A percentile compares a stretch with the other conserved stretches of the same genome.
Conservation (phyloP, 2,797 vertebrate genomes). For the Podarcis siculus region DNA sequence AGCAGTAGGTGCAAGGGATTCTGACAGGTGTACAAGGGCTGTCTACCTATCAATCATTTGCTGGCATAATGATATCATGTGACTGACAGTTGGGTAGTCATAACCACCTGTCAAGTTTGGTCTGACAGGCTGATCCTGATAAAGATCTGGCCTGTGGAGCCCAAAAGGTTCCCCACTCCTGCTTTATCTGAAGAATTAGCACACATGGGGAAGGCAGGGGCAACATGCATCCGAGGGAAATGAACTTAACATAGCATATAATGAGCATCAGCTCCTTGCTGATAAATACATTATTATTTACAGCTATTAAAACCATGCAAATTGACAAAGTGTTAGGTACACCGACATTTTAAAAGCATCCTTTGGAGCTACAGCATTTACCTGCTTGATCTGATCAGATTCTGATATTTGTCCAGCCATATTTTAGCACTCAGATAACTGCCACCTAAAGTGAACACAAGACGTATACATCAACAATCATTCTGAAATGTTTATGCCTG, state of each 20-base stretch:
- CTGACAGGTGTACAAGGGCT: no score
- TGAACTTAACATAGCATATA: not conserved
- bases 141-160: no score
- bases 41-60: no score
- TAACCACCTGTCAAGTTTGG: no score
- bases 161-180: no score
- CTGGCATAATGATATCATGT: no score
- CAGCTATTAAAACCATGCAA: not conserved
- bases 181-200: not conserved
- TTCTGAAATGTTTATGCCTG: not conserved
- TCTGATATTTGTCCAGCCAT: conserved; percentile 93
- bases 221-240: not conserved
- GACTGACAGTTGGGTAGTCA: no score
- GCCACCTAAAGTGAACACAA: conserved; percentile 68
- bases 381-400: conserved; percentile 98
- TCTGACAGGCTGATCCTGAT: no score
- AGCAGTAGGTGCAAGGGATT: no score
- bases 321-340: not conserved
- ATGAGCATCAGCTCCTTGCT: not conserved
- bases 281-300: not conserved
- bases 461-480: conserved; percentile 23
- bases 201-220: not conserved
- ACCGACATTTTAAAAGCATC: not conserved
- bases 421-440: conserved; percentile 44
- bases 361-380: conserved; percentile 60